phyloP scores from a whole-genome alignment of 2,888 invertebrate genomes.

The Pherbina coryleti region DNA sequence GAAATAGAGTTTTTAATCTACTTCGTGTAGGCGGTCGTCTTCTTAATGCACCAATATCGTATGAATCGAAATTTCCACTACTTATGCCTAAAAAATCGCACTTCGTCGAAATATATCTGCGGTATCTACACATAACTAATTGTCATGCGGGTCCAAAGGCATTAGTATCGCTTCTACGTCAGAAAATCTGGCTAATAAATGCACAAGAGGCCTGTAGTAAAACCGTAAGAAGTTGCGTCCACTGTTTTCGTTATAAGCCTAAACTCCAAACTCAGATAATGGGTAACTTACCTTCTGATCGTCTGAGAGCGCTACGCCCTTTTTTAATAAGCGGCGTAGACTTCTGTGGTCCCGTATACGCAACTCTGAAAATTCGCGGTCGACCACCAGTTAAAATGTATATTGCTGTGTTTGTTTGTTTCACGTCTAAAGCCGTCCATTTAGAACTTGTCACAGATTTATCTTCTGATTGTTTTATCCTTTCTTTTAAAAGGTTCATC shows the following conservation, averaged over 20 bases:
- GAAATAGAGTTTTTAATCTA: not conserved
- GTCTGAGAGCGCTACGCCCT: not conserved
- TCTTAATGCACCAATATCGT: too few relatives aligned
- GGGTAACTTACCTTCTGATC: conserved; percentile 26
- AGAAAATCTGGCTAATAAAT: too few relatives aligned
- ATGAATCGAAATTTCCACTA: not conserved
- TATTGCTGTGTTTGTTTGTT: conserved; percentile 27
- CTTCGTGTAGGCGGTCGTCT: not conserved
- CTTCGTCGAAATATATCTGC: not conserved
- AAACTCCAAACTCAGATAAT: conserved; percentile 35
- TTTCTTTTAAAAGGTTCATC: conserved; percentile 39
- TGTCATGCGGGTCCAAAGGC: conserved; percentile 33
- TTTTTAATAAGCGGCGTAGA: conserved; percentile 21
- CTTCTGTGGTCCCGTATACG: not conserved
- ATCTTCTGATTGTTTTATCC: conserved; percentile 28
- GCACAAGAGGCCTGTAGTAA: too few relatives aligned
- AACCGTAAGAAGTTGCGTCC: too few relatives aligned
- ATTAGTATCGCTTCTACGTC: conserved; percentile 17
- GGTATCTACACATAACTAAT: conserved; percentile 10
- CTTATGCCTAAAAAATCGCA: not conserved
- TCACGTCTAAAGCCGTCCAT: conserved; percentile 39
- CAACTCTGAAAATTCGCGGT: conserved; percentile 30
- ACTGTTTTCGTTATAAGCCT: conserved; percentile 33
- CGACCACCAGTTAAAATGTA: conserved; percentile 37
- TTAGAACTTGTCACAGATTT: conserved; percentile 33